Percentiles rank a stretch among this genome's conserved stretches.
phyloP scores from a whole-genome alignment of 2,888 invertebrate species.

The Drosophila setosimentum region DNA sequence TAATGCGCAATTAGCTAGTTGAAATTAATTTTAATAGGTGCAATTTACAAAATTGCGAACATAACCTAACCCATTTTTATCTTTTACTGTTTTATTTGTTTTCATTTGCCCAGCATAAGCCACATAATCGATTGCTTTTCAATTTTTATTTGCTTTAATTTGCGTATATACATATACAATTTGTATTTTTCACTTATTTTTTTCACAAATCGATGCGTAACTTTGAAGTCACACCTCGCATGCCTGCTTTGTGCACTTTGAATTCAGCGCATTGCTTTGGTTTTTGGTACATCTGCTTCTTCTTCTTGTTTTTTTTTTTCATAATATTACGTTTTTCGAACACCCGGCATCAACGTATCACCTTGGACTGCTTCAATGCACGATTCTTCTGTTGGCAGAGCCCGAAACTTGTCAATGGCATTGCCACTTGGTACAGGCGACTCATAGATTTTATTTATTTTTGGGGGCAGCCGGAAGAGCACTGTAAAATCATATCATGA shows the following conservation, averaged over 20 bases:
- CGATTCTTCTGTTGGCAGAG: constrained; percentile 29
- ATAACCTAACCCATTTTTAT: background rate
- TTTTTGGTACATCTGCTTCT: constrained; percentile 40
- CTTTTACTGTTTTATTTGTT: background rate
- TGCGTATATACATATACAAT: background rate
- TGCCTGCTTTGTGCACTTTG: constrained; percentile 34
- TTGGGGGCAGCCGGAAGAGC: constrained; percentile 46
- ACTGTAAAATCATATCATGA: constrained; percentile 14
- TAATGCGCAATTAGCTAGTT: background rate
- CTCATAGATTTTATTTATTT: constrained; percentile 19
- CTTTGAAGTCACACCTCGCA: constrained; percentile 37
- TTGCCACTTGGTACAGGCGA: constrained; percentile 62
- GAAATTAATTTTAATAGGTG: background rate
- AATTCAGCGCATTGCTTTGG: constrained; percentile 40
- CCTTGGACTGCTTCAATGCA: constrained; percentile 52
- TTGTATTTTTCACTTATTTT: background rate
- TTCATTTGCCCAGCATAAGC: background rate
- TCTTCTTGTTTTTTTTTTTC: constrained; percentile 4
- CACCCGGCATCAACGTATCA: constrained; percentile 58
- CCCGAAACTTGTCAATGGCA: constrained; percentile 58
- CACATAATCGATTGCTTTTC: background rate
- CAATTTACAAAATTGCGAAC: background rate
- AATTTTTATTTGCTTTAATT: background rate
- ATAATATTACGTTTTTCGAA: constrained; percentile 50
- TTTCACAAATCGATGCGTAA: background rate